Conservation (phyloP, 2,888 invertebrate genomes). For the Copidosoma aretas region DNA sequence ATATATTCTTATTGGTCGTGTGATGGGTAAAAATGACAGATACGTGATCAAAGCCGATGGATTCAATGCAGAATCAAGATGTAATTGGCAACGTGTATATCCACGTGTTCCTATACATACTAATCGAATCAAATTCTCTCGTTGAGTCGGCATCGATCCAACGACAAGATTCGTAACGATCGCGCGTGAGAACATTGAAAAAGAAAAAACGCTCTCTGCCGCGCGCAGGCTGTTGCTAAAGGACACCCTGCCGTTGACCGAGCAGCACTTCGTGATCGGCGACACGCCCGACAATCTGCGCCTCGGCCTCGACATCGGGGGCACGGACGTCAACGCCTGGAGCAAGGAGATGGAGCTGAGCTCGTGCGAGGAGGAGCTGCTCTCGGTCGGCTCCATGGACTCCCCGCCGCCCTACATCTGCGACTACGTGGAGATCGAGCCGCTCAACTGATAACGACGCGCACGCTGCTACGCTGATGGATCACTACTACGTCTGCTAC, state of each 20-base stretch:
- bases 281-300: slow-evolving; percentile 61
- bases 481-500: too few species aligned
- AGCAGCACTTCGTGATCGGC: slow-evolving; percentile 67
- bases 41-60: too few species aligned
- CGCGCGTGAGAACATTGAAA: too few species aligned
- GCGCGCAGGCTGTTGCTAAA: slow-evolving; percentile 66
- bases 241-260: slow-evolving; percentile 68
- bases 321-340: slow-evolving; percentile 58
- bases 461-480: slow-evolving; percentile 26
- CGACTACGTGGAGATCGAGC: slow-evolving; percentile 60
- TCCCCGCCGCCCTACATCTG: slow-evolving; percentile 56
- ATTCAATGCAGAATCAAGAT: too few species aligned
- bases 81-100: too few species aligned
- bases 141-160: too few species aligned
- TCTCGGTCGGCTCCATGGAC: slow-evolving; percentile 46
- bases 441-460: slow-evolving; percentile 55
- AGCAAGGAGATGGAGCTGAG: slow-evolving; percentile 48
- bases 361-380: slow-evolving; percentile 51
- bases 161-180: too few species aligned
- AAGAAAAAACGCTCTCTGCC: too few species aligned
- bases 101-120: too few species aligned
- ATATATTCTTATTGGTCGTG: too few species aligned
- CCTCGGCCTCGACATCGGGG: slow-evolving; percentile 60
- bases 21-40: too few species aligned
- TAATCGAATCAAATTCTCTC: too few species aligned